Evolutionary conservation across 2,113 vertebrate genomes (phyloP), one percentile per base, ranked within the genome.

Genomic region (Lipotes vexillifer): DNA sequence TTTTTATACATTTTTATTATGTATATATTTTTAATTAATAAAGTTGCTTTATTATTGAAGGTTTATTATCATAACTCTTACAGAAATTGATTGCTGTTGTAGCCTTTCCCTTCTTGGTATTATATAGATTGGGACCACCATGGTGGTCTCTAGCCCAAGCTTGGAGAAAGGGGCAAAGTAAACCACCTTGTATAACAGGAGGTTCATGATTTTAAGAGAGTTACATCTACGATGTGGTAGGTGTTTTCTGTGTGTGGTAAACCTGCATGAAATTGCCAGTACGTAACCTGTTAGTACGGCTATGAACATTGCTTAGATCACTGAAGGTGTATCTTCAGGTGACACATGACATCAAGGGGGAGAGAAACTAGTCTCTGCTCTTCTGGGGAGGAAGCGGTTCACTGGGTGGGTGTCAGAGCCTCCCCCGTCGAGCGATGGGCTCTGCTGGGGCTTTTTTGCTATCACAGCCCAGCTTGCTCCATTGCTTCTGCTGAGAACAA

Each of bases 321-420:
- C 2, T 29, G 83, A 29, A 49, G n/a, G 18, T 11, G 66, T 5
- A 0, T 8, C 46, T 59, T 59, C 41, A 20, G 3, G 0, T 44
- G 69, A 33, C 66, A 3, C 2, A 18, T 14, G 1, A n/a, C 3
- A 0, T 6, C 25, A 12, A 3, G 57, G 17, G 14, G 36, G 5
- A 49, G 78, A 41, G 95, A 69, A 23, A 5, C 10, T 1, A 0
- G 1, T 21, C 29, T 3, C 7, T 1, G 36, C 52, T 21, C 33
- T 13, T 72, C n/a, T 3, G n/a, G 44, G 91, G 10, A 61, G 31
- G 83, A 18, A 14, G 27, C 3, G 0, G 29, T 8, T 5, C 6
- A 2, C 57, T 0, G 5, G 15, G 49, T 0, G 29, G 15, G 49
- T 0, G 23, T 10, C 1, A 0, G 3, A 2, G 8, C 31, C 33